Evolutionary conservation across 2,797 vertebrate genomes (phyloP).

Genomic region (Atherinosoma microstoma): DNA sequence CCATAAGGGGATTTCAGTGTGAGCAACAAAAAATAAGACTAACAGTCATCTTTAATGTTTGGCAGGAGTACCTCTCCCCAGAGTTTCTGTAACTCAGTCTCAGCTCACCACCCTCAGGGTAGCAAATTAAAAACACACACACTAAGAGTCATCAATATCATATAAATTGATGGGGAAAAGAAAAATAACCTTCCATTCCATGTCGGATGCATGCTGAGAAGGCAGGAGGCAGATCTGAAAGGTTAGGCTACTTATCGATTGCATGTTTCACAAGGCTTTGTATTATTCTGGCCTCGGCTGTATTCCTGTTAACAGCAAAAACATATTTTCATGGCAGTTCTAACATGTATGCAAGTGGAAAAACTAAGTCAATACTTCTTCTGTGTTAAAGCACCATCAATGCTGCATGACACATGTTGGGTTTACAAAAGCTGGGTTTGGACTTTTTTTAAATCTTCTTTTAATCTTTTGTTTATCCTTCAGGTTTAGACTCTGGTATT

Average conservation of each 20-base stretch:
- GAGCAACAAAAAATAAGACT: conserved; percentile 48
- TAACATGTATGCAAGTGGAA: conserved; percentile 37
- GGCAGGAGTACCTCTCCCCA: conserved; percentile 51
- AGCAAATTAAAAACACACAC: conserved; percentile 66
- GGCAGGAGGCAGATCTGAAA: conserved; percentile 33
- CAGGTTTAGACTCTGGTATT: conserved; percentile 69
- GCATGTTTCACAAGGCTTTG: conserved; percentile 53
- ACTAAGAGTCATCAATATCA: conserved; percentile 66
- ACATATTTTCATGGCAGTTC: conserved; percentile 35
- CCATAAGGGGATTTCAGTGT: conserved; percentile 26
- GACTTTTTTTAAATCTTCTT: conserved; percentile 40
- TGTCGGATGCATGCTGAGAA: conserved; percentile 37
- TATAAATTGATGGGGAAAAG: conserved; percentile 28
- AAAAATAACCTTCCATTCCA: conserved; percentile 26
- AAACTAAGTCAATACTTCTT: conserved; percentile 41
- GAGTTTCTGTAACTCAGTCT: conserved; percentile 58
- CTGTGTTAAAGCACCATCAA: conserved; percentile 47
- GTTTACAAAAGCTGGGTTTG: conserved; percentile 42
- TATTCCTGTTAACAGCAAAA: conserved; percentile 54
- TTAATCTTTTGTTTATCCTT: conserved; percentile 66
- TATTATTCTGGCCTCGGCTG: conserved; percentile 45
- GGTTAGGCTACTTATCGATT: conserved; percentile 50
- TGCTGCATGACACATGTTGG: conserved; percentile 60
- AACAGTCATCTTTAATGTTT: conserved; percentile 72
- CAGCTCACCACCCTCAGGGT: conserved; percentile 33